Base-by-base conservation (phyloP, 2,797 vertebrate genomes). In the Gouania willdenowi region DNA sequence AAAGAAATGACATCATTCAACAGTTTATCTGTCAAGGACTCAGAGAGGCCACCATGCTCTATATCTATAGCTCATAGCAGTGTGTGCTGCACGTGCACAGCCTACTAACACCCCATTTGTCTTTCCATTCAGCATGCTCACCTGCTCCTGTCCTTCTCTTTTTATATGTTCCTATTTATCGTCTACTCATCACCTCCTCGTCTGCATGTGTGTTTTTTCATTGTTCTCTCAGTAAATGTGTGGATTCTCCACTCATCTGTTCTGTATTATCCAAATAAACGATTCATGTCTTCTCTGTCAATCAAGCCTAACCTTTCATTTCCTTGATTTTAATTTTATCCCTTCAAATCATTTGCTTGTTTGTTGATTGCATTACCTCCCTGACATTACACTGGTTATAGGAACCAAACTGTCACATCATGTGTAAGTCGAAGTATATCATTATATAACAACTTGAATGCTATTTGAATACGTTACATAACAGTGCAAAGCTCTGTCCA, bases 251-350 rank as follows among this genome's bases (percentile, higher is more conserved):
- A 11, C 20, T n/a, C n/a, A 36, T 25, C 41, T 36, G n/a, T 16
- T 11, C 37, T 44, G 43, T 74, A 35, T 56, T 35, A 31, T 54
- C n/a, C 37, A 55, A 54, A 89, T 86, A 87, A 88, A 89, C 42
- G 43, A 60, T 64, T n/a, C 43, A 21, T 17, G n/a, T 59, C 10
- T 29, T 38, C 33, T 40, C 44, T 57, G 24, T 75, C 38, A 76
- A 17, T 64, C 53, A 44, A n/a, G n/a, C n/a, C n/a, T n/a, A n/a
- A n/a, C n/a, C 54, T 44, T 31, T 23, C 34, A 28, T 38, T 49
- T 72, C 29, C 36, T 61, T 77, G 29, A 54, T 54, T 58, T 63
- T 68, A 14, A n/a, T n/a, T 36, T 41, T 53, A 19, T 56, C 24
- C 37, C 34, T 68, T 75, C 62, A 57, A 66, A 58, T 41, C 19